These are phyloP conservation scores for Alentia gelatinosa DNA, from an alignment of 2,888 invertebrate species.

Conservation along the genomic window DNA sequence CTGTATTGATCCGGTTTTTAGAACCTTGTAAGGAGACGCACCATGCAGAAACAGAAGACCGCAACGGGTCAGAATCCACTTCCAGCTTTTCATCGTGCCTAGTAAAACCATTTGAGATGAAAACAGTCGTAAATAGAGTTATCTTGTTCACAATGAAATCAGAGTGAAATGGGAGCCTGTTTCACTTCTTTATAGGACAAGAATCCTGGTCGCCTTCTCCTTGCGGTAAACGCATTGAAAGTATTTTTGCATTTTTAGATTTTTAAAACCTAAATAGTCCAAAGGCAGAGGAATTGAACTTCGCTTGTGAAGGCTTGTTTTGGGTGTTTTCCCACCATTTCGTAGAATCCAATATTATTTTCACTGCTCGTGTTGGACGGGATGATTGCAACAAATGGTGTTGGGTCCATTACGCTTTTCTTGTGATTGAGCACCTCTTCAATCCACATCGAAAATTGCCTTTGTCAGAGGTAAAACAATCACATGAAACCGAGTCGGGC, in stretches of 20 bases:
- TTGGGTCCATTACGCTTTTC: neutral
- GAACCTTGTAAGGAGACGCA: neutral
- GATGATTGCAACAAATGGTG: neutral
- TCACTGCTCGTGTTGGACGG: neutral
- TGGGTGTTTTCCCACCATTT: too few relatives aligned
- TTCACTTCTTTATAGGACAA: neutral
- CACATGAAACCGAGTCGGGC: too few relatives aligned
- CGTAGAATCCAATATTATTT: neutral
- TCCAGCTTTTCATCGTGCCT: neutral
- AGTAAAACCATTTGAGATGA: slow-evolving; percentile 10
- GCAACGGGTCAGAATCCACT: neutral
- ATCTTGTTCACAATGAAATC: neutral
- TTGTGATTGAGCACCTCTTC: neutral
- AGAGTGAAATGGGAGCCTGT: neutral
- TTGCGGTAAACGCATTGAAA: too few relatives aligned
- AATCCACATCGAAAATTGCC: neutral
- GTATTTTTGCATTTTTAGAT: too few relatives aligned
- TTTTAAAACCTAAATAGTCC: too few relatives aligned
- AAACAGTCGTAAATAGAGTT: neutral
- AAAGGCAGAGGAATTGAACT: too few relatives aligned
- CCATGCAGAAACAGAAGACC: neutral
- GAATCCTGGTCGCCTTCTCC: too few relatives aligned
- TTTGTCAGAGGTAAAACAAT: neutral
- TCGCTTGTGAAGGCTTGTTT: too few relatives aligned
- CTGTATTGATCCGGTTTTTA: neutral